Conservation (phyloP, 2,113 vertebrate genomes). For the Burhinus oedicnemus region DNA sequence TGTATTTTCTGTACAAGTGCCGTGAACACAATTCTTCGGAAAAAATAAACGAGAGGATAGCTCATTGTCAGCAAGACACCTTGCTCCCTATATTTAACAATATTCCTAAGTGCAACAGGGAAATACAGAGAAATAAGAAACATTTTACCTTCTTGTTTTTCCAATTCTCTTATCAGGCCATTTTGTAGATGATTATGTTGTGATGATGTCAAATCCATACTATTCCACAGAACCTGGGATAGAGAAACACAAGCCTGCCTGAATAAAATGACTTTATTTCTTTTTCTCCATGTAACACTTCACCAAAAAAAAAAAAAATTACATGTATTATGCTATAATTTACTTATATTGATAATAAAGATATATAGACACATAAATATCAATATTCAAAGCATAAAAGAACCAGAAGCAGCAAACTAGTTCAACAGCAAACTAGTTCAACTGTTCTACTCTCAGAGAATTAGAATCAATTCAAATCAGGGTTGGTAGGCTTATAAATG, state of each 20-base stretch:
- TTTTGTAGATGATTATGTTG: not conserved
- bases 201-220: conserved; percentile 53
- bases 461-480: not conserved
- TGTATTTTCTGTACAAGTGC: not conserved
- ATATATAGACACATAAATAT: not conserved
- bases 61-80: not conserved
- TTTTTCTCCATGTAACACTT: not conserved
- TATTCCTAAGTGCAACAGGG: not conserved
- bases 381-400: not conserved
- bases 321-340: not conserved
- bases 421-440: not conserved
- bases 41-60: not conserved
- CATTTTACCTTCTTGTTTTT: conserved; percentile 67
- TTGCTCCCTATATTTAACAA: not conserved
- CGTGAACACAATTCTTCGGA: not conserved
- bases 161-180: not conserved
- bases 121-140: not conserved
- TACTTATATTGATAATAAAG: not conserved
- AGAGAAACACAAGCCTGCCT: not conserved
- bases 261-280: not conserved
- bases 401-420: not conserved
- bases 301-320: not conserved
- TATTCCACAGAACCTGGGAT: not conserved
- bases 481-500: rapidly evolving
- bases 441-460: not conserved